Percentiles rank a stretch among this genome's conserved stretches.
Conservation (phyloP, 2,888 invertebrate genomes). For the Kuschelorhynchus macadamiae region DNA sequence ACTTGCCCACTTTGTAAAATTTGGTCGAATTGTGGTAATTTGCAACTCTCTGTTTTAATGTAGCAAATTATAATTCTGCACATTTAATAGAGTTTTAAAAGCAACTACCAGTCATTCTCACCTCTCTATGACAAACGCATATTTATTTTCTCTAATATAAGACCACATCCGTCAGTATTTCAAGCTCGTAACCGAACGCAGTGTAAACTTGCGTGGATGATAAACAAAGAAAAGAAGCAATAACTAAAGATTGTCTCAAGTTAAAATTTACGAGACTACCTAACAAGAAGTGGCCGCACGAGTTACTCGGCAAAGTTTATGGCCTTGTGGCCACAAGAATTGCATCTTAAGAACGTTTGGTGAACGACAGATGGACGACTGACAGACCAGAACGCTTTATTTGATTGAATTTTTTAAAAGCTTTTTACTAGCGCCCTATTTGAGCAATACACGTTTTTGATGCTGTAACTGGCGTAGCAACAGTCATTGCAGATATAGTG, state of each 20-base stretch:
- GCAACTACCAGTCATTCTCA: too few species aligned
- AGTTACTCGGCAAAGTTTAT: conserved; percentile 36
- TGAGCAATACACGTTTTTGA: neutral
- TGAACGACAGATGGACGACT: conserved; percentile 35
- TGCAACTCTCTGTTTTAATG: too few species aligned
- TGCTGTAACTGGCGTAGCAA: too few species aligned
- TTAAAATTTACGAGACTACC: conserved; percentile 40
- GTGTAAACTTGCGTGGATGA: conserved; percentile 3
- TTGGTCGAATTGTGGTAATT: too few species aligned
- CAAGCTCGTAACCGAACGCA: neutral
- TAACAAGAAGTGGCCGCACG: conserved; percentile 44
- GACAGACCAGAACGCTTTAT: conserved; percentile 13
- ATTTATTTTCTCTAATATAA: neutral
- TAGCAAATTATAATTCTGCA: too few species aligned
- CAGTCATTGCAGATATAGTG: too few species aligned
- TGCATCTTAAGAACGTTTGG: conserved; percentile 32
- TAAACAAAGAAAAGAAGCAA: conserved; percentile 39
- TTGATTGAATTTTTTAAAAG: conserved; percentile 18
- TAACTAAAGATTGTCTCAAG: conserved; percentile 31
- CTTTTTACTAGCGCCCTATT: neutral
- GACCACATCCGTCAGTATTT: neutral
- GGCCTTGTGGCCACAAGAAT: conserved; percentile 19
- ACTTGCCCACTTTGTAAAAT: too few species aligned
- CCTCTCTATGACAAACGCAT: too few species aligned
- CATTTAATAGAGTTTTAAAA: too few species aligned